phyloP scores from a whole-genome alignment of 2,113 vertebrate genomes.

The Centrocercus urophasianus region DNA sequence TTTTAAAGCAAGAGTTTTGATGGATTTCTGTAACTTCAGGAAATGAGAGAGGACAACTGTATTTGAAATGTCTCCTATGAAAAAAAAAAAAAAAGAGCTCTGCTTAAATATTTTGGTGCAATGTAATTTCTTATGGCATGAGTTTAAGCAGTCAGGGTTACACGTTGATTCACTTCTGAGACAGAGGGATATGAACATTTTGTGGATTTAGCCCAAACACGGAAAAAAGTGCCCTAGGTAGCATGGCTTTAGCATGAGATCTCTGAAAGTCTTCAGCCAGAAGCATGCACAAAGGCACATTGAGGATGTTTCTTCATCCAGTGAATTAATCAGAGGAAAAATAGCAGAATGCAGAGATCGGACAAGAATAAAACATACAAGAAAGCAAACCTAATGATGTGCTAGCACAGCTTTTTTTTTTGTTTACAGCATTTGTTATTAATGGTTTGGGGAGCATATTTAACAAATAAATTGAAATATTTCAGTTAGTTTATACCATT shows the following conservation, averaged over 20 bases:
- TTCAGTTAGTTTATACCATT: neutral
- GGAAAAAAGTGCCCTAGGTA: neutral
- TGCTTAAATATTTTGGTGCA: neutral
- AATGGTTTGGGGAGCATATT: neutral
- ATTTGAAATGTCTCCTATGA: neutral
- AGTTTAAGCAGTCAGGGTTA: neutral
- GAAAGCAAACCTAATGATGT: neutral
- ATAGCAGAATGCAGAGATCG: neutral
- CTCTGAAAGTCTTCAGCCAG: neutral
- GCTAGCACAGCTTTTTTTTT: neutral
- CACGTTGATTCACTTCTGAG: neutral
- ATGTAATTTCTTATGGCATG: neutral
- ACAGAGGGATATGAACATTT: neutral
- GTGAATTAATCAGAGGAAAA: neutral
- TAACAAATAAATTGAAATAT: neutral
- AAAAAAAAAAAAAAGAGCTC: neutral
- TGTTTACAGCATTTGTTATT: neutral
- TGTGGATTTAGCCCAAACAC: neutral
- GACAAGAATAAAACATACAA: neutral
- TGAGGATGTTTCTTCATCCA: accelerated
- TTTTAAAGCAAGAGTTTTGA: neutral
- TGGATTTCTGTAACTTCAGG: neutral
- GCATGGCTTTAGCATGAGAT: neutral
- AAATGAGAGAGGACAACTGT: neutral
- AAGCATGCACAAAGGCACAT: neutral